phyloP scores from a whole-genome alignment of 2,888 invertebrate genomes.

The Elegia similella region DNA sequence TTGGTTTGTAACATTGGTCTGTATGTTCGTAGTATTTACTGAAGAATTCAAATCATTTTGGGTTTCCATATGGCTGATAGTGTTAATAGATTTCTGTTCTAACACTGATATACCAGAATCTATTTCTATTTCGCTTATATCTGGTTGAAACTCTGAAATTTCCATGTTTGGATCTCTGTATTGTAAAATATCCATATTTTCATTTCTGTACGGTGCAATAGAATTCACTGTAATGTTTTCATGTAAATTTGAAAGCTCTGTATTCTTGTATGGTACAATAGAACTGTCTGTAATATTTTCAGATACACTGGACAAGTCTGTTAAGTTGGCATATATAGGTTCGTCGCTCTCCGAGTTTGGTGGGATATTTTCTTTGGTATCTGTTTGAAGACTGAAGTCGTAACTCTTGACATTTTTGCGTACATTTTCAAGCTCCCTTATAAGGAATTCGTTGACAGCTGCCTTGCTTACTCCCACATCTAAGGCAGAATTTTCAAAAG shows the following conservation, averaged over 20 bases:
- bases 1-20: conserved; percentile 61
- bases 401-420: conserved; percentile 48
- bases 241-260: neutral
- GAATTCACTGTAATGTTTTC: neutral
- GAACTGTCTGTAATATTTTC: neutral
- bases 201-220: neutral
- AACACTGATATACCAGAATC: conserved; percentile 58
- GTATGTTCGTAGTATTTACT: conserved; percentile 52
- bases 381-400: conserved; percentile 18
- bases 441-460: conserved; percentile 62
- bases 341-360: conserved; percentile 29
- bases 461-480: conserved; percentile 63
- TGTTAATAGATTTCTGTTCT: conserved; percentile 52
- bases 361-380: conserved; percentile 23
- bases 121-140: conserved; percentile 38
- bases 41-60: conserved; percentile 33
- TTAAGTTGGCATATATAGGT: conserved; percentile 58
- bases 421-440: conserved; percentile 68
- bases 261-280: neutral
- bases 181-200: neutral
- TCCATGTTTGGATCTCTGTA: conserved; percentile 11
- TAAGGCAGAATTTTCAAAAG: conserved; percentile 70
- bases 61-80: conserved; percentile 30
- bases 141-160: conserved; percentile 22
- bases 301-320: conserved; percentile 23